Conservation (phyloP, 2,888 invertebrate genomes). For the Aspidapion aeneum region DNA sequence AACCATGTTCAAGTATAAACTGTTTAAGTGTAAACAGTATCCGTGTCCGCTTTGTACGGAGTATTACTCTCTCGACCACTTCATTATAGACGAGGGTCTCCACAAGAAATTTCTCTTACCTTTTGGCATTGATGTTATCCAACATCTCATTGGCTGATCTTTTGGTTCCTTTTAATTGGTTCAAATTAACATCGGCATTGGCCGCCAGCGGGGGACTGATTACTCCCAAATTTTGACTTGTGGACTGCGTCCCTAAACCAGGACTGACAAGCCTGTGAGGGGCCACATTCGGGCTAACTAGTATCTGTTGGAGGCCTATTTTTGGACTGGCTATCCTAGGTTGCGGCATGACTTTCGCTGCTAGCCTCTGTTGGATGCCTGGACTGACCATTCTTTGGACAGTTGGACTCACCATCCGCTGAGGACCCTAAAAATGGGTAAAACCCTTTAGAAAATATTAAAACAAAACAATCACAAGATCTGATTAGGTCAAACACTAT, state of each 20-base stretch:
- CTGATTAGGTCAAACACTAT: too few species aligned
- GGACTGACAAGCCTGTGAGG: slow-evolving; percentile 13
- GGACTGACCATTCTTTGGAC: not conserved
- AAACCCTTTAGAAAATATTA: too few species aligned
- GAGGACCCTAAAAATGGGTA: not conserved
- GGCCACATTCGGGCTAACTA: not conserved
- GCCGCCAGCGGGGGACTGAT: slow-evolving; percentile 16
- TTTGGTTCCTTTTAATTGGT: slow-evolving; percentile 32
- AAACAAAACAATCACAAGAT: too few species aligned
- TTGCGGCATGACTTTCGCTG: not conserved
- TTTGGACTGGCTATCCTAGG: not conserved
- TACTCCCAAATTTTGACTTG: slow-evolving; percentile 26
- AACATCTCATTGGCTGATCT: slow-evolving; percentile 30
- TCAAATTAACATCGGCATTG: slow-evolving; percentile 35
- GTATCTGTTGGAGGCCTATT: not conserved
- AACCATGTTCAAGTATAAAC: too few species aligned
- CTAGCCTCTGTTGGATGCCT: not conserved
- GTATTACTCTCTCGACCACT: too few species aligned
- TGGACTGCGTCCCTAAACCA: slow-evolving; percentile 11
- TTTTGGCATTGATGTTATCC: slow-evolving; percentile 35
- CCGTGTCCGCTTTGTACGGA: too few species aligned
- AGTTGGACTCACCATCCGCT: not conserved
- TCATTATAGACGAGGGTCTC: too few species aligned
- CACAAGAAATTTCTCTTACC: too few species aligned
- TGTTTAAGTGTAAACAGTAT: too few species aligned